phyloP scores from a whole-genome alignment of 2,113 vertebrate species.

The Chloropsis cyanopogon region DNA sequence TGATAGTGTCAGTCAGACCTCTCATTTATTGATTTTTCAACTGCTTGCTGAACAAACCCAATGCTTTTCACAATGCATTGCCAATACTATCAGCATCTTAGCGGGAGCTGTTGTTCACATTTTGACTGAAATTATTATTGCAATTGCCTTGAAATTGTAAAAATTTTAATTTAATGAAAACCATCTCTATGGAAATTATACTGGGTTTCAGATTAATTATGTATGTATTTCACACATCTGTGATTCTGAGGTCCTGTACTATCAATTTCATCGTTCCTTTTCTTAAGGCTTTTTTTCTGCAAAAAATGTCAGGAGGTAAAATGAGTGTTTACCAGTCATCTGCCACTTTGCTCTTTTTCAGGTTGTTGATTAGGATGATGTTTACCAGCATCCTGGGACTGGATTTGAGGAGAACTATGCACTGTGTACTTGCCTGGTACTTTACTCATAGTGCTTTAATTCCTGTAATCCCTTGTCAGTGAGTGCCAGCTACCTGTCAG shows the following conservation, averaged over 20 bases:
- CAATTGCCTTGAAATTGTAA: slow-evolving; percentile 54
- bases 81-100: slow-evolving; percentile 23
- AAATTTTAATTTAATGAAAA: slow-evolving; percentile 42
- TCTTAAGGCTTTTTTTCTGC: slow-evolving; percentile 30
- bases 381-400: neutral
- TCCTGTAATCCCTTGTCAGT: neutral
- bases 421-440: neutral
- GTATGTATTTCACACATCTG: slow-evolving; percentile 53
- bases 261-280: slow-evolving; percentile 35
- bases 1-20: slow-evolving; percentile 27
- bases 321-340: neutral
- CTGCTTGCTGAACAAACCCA: slow-evolving; percentile 31
- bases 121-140: slow-evolving; percentile 50
- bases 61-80: slow-evolving; percentile 10
- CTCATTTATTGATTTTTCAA: slow-evolving; percentile 25
- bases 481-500: neutral
- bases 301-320: neutral
- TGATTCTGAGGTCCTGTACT: slow-evolving; percentile 32
- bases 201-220: slow-evolving; percentile 55
- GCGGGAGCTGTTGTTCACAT: slow-evolving; percentile 6
- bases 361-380: neutral
- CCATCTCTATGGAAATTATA: slow-evolving; percentile 55
- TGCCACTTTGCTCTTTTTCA: neutral
- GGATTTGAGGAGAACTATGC: neutral
- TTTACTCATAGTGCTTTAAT: neutral